Conservation (phyloP, 1,140 invertebrate genomes). For the Ctenoplectra terminalis region DNA sequence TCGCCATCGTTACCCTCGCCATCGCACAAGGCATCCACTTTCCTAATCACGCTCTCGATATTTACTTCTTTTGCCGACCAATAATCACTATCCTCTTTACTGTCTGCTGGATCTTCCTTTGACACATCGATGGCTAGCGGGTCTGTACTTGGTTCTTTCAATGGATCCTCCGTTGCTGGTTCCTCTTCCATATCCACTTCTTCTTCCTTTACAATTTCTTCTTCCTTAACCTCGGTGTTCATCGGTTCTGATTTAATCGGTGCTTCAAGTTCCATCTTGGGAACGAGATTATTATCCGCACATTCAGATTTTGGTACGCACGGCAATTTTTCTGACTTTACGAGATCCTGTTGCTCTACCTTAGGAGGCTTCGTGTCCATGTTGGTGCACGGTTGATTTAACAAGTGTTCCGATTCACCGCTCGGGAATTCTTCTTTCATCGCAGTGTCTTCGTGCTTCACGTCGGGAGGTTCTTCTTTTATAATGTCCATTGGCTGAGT, state of each 20-base stretch:
- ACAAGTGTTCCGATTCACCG: constrained; percentile 66
- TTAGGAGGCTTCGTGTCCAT: constrained; percentile 46
- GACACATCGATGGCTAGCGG: constrained; percentile 68
- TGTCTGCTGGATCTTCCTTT: constrained; percentile 82
- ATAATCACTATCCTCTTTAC: constrained; percentile 89
- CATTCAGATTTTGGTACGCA: constrained; percentile 31
- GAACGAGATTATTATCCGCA: background rate
- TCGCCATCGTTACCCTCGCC: constrained; percentile 76
- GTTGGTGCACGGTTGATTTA: constrained; percentile 1
- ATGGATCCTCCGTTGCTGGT: constrained; percentile 63
- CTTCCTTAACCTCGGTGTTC: constrained; percentile 55
- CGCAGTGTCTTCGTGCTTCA: constrained; percentile 47
- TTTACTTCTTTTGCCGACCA: constrained; percentile 91
- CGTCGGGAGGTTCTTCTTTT: constrained; percentile 54
- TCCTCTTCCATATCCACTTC: constrained; percentile 70
- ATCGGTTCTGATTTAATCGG: constrained; percentile 39
- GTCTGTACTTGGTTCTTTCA: constrained; percentile 68
- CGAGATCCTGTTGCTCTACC: constrained; percentile 39
- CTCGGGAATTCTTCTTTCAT: constrained; percentile 48
- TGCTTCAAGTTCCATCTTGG: constrained; percentile 56
- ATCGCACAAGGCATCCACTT: constrained; percentile 86
- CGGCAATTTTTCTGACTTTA: constrained; percentile 31
- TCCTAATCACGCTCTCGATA: constrained; percentile 91
- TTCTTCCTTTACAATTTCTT: constrained; percentile 59
- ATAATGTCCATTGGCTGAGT: constrained; percentile 51